Conservation (phyloP, 1,140 invertebrate species). For the Drosophila grimshawi region DNA sequence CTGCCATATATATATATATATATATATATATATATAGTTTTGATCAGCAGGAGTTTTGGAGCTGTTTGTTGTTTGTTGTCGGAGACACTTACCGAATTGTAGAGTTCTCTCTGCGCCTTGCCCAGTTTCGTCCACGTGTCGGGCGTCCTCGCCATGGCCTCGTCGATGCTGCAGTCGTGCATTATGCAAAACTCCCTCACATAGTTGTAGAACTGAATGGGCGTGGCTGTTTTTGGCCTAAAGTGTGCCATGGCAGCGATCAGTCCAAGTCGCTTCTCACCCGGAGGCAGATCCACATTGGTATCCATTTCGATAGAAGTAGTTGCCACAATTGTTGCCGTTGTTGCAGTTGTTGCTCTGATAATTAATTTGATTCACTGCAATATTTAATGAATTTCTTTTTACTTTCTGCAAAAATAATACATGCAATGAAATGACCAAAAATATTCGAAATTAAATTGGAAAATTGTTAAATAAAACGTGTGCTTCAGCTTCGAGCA, state of each 20-base stretch:
- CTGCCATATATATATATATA: conserved; percentile 11
- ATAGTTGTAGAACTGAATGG: conserved; percentile 69
- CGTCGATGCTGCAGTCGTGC: conserved; percentile 70
- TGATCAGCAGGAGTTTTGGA: not conserved
- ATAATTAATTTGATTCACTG: not conserved
- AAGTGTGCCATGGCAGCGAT: conserved; percentile 52
- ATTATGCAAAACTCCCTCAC: conserved; percentile 66
- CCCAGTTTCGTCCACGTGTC: conserved; percentile 37
- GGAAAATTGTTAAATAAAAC: conserved; percentile 15
- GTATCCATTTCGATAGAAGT: too few species aligned
- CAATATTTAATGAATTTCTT: not conserved
- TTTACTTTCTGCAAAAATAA: not conserved
- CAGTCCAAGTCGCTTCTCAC: conserved; percentile 41
- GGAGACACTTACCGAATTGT: conserved; percentile 55
- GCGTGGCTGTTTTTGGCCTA: conserved; percentile 49
- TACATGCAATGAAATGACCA: too few species aligned
- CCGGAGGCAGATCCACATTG: not conserved
- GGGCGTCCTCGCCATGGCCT: conserved; percentile 55
- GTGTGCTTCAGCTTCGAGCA: conserved; percentile 5
- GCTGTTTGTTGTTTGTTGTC: too few species aligned
- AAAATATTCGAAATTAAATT: not conserved
- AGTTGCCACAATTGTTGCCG: not conserved
- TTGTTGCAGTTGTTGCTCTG: not conserved
- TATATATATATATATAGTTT: too few species aligned
- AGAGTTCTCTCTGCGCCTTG: conserved; percentile 38